phyloP scores from a whole-genome alignment of 2,113 vertebrate species.

The Microtus richardsoni region DNA sequence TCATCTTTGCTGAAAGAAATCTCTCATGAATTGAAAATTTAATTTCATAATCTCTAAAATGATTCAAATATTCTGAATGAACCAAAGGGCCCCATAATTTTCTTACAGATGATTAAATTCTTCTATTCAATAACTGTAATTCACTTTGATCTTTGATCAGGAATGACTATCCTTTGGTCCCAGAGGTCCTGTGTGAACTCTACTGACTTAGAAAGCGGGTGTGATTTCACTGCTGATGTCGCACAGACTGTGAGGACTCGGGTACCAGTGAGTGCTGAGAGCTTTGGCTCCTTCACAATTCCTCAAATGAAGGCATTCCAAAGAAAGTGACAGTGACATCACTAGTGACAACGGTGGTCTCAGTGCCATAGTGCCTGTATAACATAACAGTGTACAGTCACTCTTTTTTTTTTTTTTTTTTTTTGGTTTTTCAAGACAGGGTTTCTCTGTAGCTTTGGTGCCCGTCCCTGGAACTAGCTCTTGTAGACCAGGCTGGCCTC shows the following conservation, averaged over 20 bases:
- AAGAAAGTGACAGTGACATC: background rate
- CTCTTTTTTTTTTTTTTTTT: background rate
- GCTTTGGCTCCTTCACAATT: background rate
- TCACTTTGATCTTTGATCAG: conserved; percentile 28
- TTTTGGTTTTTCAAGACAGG: too few relatives aligned
- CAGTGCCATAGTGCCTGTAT: background rate
- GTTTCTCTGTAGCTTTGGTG: too few relatives aligned
- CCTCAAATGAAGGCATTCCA: background rate
- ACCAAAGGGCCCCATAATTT: background rate
- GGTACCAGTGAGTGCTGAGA: background rate
- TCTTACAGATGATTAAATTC: background rate
- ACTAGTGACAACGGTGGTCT: background rate
- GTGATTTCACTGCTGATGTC: background rate
- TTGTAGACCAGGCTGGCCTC: too few relatives aligned
- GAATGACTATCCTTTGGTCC: background rate
- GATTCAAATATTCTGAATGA: background rate
- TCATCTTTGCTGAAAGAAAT: conserved; percentile 23
- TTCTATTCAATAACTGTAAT: background rate
- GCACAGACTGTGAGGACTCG: background rate
- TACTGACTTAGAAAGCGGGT: background rate
- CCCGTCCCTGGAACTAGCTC: too few relatives aligned
- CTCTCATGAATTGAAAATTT: conserved; percentile 35
- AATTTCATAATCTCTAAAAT: conserved; percentile 2
- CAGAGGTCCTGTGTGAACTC: background rate
- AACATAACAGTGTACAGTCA: background rate